These are phyloP conservation scores for Eupeodes latifasciatus DNA, from an alignment of 2,888 invertebrate species.

Conservation along the genomic window DNA sequence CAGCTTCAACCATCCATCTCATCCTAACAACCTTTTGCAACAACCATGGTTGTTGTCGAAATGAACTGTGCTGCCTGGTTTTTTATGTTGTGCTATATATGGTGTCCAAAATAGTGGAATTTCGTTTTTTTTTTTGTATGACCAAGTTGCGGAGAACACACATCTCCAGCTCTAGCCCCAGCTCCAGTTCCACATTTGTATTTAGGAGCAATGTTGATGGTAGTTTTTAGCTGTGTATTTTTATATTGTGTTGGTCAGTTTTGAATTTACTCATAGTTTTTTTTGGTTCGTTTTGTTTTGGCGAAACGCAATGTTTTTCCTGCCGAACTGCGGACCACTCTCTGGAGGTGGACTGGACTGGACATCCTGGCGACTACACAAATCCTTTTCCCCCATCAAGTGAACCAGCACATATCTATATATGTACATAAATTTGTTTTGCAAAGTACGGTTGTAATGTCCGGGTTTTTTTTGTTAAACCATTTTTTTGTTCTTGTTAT, in stretches of 20 bases:
- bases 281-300: constrained; percentile 43
- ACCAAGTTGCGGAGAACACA: constrained; percentile 11
- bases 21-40: constrained; percentile 1
- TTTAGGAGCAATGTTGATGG: constrained; percentile 58
- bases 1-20: constrained; percentile 20
- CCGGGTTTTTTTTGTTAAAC: constrained; percentile 15
- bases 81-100: constrained; percentile 34
- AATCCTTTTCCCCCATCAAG: constrained; percentile 62
- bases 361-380: constrained; percentile 75
- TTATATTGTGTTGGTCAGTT: constrained; percentile 71
- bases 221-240: constrained; percentile 69
- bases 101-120: constrained; percentile 46
- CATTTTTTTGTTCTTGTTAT: constrained; percentile 6
- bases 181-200: constrained; percentile 42
- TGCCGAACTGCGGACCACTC: constrained; percentile 25
- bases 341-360: constrained; percentile 61
- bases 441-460: constrained; percentile 68
- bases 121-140: constrained; percentile 27
- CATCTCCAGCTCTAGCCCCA: constrained; percentile 14
- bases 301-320: constrained; percentile 63
- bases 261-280: constrained; percentile 50
- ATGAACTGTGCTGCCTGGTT: constrained; percentile 50
- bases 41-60: constrained; percentile 52
- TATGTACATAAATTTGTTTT: constrained; percentile 66
- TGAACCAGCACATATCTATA: constrained; percentile 22